phyloP scores from a whole-genome alignment of 2,113 vertebrate genomes.

The Campylomormyrus tamandua region DNA sequence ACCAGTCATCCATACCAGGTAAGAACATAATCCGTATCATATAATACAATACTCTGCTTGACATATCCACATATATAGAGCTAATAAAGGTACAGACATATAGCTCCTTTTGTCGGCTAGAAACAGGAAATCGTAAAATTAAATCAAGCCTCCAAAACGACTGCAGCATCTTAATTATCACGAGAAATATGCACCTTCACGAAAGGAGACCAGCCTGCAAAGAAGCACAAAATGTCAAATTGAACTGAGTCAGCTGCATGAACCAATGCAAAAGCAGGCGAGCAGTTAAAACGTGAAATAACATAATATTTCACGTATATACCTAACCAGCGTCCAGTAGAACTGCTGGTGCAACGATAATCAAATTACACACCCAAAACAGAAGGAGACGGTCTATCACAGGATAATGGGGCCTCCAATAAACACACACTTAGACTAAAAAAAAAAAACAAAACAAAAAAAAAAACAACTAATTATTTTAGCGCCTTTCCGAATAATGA shows the following conservation, averaged over 20 bases:
- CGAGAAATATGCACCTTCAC: background rate
- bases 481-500: background rate
- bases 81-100: background rate
- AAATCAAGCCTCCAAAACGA: background rate
- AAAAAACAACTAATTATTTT: background rate
- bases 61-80: background rate
- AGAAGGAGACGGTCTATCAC: background rate
- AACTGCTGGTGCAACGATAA: background rate
- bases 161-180: background rate
- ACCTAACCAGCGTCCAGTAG: background rate
- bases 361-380: background rate
- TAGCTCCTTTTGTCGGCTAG: background rate
- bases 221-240: background rate
- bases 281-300: background rate
- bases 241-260: background rate
- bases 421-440: background rate
- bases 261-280: background rate
- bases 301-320: background rate
- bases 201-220: background rate
- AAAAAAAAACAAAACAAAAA: background rate
- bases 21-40: background rate
- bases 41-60: background rate
- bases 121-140: background rate
- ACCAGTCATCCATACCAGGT: background rate
- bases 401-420: background rate